Evolutionary conservation across 2,113 vertebrate species (phyloP), one percentile per base, ranked within the genome.

Genomic region (Ceyx melanurus): DNA sequence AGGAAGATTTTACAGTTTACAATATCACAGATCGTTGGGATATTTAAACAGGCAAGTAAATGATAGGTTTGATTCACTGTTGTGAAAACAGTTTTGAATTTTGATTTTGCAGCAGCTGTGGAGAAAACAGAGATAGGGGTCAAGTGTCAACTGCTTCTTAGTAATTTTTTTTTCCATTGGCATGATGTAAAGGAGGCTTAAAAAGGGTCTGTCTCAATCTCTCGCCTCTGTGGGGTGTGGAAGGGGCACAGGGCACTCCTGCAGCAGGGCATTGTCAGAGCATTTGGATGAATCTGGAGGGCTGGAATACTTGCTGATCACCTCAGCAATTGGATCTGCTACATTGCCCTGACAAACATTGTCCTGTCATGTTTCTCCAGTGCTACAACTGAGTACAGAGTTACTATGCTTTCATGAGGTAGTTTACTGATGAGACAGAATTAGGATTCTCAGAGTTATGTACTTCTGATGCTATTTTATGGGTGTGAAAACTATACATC

Each of bases 31-130:
- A 93, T 71, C 71, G 86, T 37, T 90, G 45, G 51, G 75, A 60
- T 93, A 74, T 67, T 92, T 89, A 74, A 89, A 80, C 37, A 81
- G 79, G 67, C 64, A 74, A 62, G 46, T 35, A 85, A 85, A 88
- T 91, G 46, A 56, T 40, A 51, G 84, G 79, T 92, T 92, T 89
- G 74, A 90, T 53, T 82, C 60, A 46, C 68, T 80, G 2, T 35
- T 92, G 51, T 51, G 71, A 80, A 71, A 91, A 88, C 35, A 54
- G 66, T 56, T 86, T 61, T 86, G 79, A 57, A 19, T 72, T 89
- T 76, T 74, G 65, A n/a, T 53, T 89, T 93, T 85, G 45, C 48
- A 58, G 37, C 37, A 70, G 40, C 76, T 83, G 5, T 13, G 25
- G 33, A 56, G 57, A 31, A 71, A 61, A 53, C 37, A 81, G 48